A percentile compares a stretch with the other conserved stretches of the same genome.
Evolutionary conservation across 2,888 invertebrate genomes (phyloP).

Genomic region (Nephrocerus scutellatus): DNA sequence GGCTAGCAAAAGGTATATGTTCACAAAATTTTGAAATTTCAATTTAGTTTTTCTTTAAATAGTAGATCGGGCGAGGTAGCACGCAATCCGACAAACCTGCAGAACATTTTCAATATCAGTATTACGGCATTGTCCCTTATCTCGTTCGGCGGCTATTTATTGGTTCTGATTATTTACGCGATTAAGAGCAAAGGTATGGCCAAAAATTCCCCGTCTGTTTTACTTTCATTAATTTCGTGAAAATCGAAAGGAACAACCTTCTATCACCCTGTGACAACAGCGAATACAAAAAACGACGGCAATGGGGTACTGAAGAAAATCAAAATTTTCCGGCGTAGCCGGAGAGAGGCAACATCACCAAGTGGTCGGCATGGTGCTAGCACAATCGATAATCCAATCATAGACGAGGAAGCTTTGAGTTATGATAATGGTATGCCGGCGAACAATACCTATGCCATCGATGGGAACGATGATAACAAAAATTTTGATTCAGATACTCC

Average conservation of each 20-base stretch:
- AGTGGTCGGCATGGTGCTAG: neutral
- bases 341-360: constrained; percentile 17
- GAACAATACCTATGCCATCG: no score
- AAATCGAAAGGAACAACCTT: constrained; percentile 40
- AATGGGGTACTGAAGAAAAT: constrained; percentile 39
- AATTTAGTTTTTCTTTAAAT: constrained; percentile 15
- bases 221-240: constrained; percentile 3
- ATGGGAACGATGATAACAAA: no score
- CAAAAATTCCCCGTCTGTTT: neutral
- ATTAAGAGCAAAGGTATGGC: constrained; percentile 57
- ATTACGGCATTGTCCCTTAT: constrained; percentile 73
- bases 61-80: constrained; percentile 12
- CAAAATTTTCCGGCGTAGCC: constrained; percentile 40
- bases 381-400: constrained; percentile 3
- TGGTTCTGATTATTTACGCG: constrained; percentile 70
- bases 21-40: constrained; percentile 1
- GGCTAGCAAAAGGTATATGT: constrained; percentile 37
- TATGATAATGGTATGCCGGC: no score
- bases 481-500: no score
- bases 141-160: constrained; percentile 76
- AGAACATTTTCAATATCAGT: constrained; percentile 69
- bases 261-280: constrained; percentile 40
- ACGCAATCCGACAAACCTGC: constrained; percentile 51
- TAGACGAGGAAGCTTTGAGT: no score
- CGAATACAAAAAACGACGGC: constrained; percentile 27